These are phyloP conservation scores for Philopedon plagiatum DNA, from an alignment of 2,888 invertebrate genomes.

Conservation along the genomic window DNA sequence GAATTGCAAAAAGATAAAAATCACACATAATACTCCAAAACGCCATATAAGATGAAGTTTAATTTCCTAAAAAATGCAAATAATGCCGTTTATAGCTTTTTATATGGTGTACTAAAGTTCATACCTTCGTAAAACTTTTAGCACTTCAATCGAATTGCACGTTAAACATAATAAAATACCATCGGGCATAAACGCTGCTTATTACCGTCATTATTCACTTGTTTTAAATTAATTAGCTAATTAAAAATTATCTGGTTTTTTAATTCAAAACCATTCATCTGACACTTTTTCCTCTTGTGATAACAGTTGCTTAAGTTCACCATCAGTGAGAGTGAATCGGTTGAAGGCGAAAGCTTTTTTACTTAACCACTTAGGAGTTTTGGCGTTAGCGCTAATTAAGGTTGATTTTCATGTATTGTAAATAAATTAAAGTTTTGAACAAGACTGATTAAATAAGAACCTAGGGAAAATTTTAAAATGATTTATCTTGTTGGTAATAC, in stretches of 20 bases:
- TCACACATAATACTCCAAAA: too few species aligned
- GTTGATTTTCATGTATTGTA: too few species aligned
- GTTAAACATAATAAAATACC: slow-evolving; percentile 5
- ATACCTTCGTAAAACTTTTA: background rate
- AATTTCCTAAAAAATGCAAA: too few species aligned
- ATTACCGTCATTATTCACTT: background rate
- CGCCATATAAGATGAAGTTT: too few species aligned
- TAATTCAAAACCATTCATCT: slow-evolving; percentile 5
- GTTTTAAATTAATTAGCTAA: slow-evolving; percentile 15
- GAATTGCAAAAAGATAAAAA: too few species aligned
- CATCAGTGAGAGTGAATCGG: slow-evolving; percentile 1
- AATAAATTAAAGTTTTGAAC: too few species aligned
- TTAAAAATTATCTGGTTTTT: slow-evolving; percentile 15
- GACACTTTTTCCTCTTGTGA: slow-evolving; percentile 11
- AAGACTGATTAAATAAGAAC: too few species aligned
- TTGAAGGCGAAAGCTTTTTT: slow-evolving; percentile 1
- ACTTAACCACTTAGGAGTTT: background rate
- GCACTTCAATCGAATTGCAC: slow-evolving; percentile 2
- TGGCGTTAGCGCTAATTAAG: too few species aligned
- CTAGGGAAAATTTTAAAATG: too few species aligned
- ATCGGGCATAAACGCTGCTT: background rate
- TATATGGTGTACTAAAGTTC: background rate
- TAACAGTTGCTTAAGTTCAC: slow-evolving; percentile 6
- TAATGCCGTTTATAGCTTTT: background rate
- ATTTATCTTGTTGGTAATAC: too few species aligned